A percentile compares a stretch with the other conserved stretches of the same genome.
phyloP scores from a whole-genome alignment of 1,140 invertebrate species.

The Pseudomyrmex flavicornis region DNA sequence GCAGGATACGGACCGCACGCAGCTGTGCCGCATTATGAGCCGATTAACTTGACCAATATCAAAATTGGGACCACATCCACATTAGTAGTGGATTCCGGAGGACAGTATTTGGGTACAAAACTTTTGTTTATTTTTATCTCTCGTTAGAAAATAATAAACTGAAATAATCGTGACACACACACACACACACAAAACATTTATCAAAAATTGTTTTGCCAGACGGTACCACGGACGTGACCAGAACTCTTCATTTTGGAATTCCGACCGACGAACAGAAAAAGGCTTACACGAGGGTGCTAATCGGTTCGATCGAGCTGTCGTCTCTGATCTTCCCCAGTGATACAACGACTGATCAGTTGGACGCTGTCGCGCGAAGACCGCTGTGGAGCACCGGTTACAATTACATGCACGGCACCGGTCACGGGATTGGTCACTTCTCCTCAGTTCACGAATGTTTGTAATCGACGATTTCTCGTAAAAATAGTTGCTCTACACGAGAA shows the following conservation, averaged over 20 bases:
- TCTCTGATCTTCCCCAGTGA: conserved; percentile 89
- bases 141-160: not conserved
- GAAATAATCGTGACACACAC: not conserved
- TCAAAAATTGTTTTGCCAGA: conserved; percentile 84
- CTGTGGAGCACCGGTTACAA: conserved; percentile 93
- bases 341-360: conserved; percentile 88
- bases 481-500: conserved; percentile 36
- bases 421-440: conserved; percentile 95
- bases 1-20: conserved; percentile 95
- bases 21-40: conserved; percentile 96
- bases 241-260: conserved; percentile 95
- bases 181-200: too few species aligned
- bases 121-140: not conserved
- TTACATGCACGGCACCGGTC: conserved; percentile 94
- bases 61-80: conserved; percentile 89
- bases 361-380: conserved; percentile 91
- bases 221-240: conserved; percentile 97
- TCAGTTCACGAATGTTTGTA: conserved; percentile 92
- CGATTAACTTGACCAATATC: conserved; percentile 90
- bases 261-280: conserved; percentile 91
- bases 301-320: conserved; percentile 92
- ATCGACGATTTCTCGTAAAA: conserved; percentile 37
- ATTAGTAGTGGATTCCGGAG: conserved; percentile 90
- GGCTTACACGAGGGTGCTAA: conserved; percentile 96
- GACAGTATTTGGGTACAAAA: conserved; percentile 88